Evolutionary conservation across 1,140 invertebrate genomes (phyloP).

Genomic region (Monochamus saltuarius): DNA sequence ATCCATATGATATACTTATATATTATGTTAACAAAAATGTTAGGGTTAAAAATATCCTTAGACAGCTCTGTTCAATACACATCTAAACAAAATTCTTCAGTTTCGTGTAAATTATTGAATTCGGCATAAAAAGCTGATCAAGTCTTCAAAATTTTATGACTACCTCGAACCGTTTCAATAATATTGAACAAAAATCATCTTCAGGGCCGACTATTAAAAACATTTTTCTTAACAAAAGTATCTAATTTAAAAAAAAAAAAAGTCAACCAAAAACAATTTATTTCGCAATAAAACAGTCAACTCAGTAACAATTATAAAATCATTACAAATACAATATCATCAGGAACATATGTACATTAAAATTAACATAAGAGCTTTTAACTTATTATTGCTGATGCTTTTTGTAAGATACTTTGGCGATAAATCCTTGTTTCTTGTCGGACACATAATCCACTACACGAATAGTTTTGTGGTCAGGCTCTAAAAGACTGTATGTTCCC

Average conservation of each 20-base stretch:
- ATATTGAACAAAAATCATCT: no score
- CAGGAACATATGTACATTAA: not conserved
- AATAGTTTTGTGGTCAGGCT: conserved; percentile 51
- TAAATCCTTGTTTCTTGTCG: conserved; percentile 61
- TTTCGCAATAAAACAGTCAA: conserved; percentile 39
- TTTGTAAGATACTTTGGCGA: conserved; percentile 58
- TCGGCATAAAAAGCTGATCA: no score
- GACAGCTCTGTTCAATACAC: no score
- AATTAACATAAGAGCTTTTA: conserved; percentile 8
- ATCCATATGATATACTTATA: no score
- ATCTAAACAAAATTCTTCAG: no score
- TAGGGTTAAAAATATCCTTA: no score
- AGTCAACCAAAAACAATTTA: conserved; percentile 18
- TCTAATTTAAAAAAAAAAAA: not conserved
- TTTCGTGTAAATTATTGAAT: no score
- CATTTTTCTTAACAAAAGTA: no score
- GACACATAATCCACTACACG: conserved; percentile 53
- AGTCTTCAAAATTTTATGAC: no score
- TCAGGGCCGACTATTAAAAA: no score
- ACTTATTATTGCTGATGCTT: conserved; percentile 30
- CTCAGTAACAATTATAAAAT: conserved; percentile 19
- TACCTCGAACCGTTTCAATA: no score
- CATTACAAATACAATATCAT: conserved; percentile 11
- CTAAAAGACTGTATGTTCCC: conserved; percentile 52
- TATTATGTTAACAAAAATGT: no score